A percentile compares a stretch with the other conserved stretches of the same genome.
phyloP scores from a whole-genome alignment of 2,113 vertebrate genomes.

The Micronycteris hirsuta region DNA sequence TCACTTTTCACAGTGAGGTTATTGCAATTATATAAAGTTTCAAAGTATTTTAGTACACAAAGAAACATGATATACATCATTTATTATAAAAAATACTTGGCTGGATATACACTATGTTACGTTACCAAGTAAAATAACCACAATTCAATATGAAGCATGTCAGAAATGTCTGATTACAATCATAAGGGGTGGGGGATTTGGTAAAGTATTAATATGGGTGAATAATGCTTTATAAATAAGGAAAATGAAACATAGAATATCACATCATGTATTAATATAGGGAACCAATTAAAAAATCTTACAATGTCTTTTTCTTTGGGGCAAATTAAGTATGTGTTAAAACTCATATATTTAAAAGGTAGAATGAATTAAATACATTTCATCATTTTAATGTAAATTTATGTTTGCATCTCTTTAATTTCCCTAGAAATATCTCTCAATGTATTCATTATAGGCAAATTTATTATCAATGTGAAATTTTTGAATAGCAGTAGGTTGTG shows the following conservation, averaged over 20 bases:
- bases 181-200: accelerated
- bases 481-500: neutral
- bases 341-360: neutral
- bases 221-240: too few relatives aligned
- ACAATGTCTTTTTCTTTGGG: neutral
- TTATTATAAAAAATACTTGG: neutral
- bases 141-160: neutral
- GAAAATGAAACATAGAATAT: too few relatives aligned
- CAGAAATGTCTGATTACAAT: neutral
- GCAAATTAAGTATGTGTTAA: neutral
- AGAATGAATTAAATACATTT: neutral
- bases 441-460: neutral
- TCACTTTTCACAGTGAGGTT: neutral
- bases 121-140: conserved; percentile 21
- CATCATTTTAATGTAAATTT: neutral
- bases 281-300: neutral
- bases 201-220: neutral
- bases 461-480: neutral
- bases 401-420: neutral
- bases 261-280: neutral
- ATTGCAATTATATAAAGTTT: neutral
- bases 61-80: neutral
- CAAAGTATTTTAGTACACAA: conserved; percentile 15
- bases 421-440: neutral
- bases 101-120: neutral